Percentiles rank a stretch among this genome's conserved stretches.
Evolutionary conservation across 1,140 invertebrate species (phyloP).

Genomic region (Protaetia brevitarsis): DNA sequence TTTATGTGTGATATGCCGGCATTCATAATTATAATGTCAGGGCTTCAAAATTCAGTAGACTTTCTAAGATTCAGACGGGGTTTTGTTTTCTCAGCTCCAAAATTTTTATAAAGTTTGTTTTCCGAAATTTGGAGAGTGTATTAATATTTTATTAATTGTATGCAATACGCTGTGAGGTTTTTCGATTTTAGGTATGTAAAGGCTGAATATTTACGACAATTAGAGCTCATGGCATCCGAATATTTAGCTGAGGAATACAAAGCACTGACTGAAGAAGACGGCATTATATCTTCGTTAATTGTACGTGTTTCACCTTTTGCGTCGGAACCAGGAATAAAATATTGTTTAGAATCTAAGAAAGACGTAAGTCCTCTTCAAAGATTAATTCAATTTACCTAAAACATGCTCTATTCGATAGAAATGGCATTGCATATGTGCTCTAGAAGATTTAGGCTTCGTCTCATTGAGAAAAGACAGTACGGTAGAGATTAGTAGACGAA

Average conservation of each 20-base stretch:
- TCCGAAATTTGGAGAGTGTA: no score
- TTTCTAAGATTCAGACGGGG: no score
- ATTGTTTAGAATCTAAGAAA: conserved; percentile 58
- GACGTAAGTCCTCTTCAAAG: conserved; percentile 51
- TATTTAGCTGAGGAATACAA: conserved; percentile 77
- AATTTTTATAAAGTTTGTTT: no score
- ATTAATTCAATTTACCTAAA: background rate
- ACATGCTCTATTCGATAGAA: conserved; percentile 39
- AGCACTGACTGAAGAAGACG: conserved; percentile 62
- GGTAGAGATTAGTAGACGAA: conserved; percentile 74
- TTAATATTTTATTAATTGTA: no score
- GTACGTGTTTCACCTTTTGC: conserved; percentile 68
- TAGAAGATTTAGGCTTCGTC: conserved; percentile 79
- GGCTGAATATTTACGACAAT: conserved; percentile 73
- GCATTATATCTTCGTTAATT: conserved; percentile 56
- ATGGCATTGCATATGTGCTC: conserved; percentile 72
- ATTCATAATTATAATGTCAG: no score
- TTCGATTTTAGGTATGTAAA: conserved; percentile 61
- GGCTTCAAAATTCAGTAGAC: no score
- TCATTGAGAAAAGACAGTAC: conserved; percentile 67
- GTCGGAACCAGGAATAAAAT: conserved; percentile 63
- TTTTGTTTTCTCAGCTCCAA: no score
- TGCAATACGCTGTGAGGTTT: no score
- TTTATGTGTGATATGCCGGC: no score
- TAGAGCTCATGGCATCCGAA: conserved; percentile 72